Evolutionary conservation across 2,888 invertebrate species (phyloP).

Genomic region (Sisyra terminalis): DNA sequence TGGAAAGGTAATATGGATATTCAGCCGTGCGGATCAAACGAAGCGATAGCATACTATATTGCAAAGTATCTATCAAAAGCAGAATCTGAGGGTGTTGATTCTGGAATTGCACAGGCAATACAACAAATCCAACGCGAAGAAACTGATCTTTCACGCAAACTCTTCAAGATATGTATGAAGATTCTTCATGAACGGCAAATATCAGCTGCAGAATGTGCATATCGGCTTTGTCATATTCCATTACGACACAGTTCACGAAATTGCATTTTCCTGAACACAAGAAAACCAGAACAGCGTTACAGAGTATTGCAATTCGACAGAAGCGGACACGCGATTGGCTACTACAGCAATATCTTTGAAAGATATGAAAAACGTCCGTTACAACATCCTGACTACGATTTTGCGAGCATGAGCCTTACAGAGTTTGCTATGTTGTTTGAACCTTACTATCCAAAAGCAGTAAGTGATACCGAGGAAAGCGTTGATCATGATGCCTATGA

Average conservation of each 20-base stretch:
- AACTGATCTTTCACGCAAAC: too few relatives aligned
- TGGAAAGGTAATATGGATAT: constrained; percentile 17
- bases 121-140: too few relatives aligned
- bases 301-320: neutral
- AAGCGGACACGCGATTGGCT: constrained; percentile 12
- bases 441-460: neutral
- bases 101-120: too few relatives aligned
- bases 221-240: neutral
- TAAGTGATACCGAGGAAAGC: neutral
- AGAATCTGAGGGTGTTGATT: too few relatives aligned
- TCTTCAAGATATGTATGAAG: too few relatives aligned
- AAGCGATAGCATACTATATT: constrained; percentile 12
- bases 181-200: too few relatives aligned
- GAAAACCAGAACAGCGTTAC: constrained; percentile 4
- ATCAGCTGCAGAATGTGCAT: neutral
- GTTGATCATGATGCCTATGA: constrained; percentile 3
- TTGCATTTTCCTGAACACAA: neutral
- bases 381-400: neutral
- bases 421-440: constrained; percentile 3
- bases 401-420: neutral
- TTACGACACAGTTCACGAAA: constrained; percentile 10
- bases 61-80: constrained; percentile 9
- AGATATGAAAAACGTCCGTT: neutral
- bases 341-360: constrained; percentile 13
- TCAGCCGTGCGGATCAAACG: constrained; percentile 16